Evolutionary conservation across 2,797 vertebrate genomes (phyloP), one percentile per base, ranked within the genome.

Genomic region (Ctenochaetus hawaiiensis): DNA sequence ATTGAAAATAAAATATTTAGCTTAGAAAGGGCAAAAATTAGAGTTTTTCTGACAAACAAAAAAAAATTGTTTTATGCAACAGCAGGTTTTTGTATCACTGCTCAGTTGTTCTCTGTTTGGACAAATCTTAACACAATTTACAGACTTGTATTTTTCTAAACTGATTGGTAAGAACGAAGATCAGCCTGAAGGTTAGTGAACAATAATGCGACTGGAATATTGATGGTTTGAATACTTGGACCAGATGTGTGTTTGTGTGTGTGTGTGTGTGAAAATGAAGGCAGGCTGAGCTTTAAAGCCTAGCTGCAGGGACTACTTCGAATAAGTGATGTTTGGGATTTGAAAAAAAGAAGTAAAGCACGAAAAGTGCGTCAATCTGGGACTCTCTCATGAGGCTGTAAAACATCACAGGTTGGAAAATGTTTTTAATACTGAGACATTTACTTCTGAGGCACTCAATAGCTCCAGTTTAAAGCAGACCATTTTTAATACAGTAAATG

Each of bases 21-120:
- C 54, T 52, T 80, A 72, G 77, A 70, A 72, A 72, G 39, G 72
- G 34, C 18, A 16, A 48, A 66, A 73, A 80, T 75, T 43, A 52
- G 1, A 7, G 6, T 34, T 34, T 7, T 34, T 34, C 30, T 34
- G 30, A 34, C 30, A 34, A 34, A 6, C 30, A 34, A 34, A 26
- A 2, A 6, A 34, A 34, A 34, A 34, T 34, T 6, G 30, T 34
- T 34, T 34, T 34, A 34, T 34, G 30, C 30, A 34, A 34, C 30
- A 34, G 30, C 6, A 34, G 30, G 30, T 34, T 34, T 34, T 34
- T 34, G 30, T 2, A 60, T 66, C 26, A 52, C 10, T 2, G 22
- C 47, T 61, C 2, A 47, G 20, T 43, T 49, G 20, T 26, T 48
- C n/a, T 17, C n/a, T 17, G 47, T 52, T 61, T 43, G 10, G 54